These are phyloP conservation scores for Pantala flavescens DNA, from an alignment of 1,140 invertebrate genomes.

Conservation along the genomic window DNA sequence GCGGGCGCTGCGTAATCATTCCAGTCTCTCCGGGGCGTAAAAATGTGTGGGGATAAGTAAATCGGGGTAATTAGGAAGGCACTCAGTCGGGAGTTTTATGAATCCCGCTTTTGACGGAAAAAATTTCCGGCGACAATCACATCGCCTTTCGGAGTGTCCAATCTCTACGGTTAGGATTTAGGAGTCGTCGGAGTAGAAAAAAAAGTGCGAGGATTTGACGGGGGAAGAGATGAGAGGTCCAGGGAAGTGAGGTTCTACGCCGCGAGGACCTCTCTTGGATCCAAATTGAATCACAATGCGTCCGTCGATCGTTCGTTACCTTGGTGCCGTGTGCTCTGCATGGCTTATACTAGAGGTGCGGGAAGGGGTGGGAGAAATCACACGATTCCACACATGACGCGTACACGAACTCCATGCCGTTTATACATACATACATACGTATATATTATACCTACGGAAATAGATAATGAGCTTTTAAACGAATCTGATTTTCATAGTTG, in stretches of 20 bases:
- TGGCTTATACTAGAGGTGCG: neutral
- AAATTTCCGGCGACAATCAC: too few relatives aligned
- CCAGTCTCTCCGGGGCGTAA: too few relatives aligned
- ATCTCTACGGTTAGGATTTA: too few relatives aligned
- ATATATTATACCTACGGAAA: neutral
- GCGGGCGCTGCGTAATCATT: too few relatives aligned
- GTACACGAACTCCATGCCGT: neutral
- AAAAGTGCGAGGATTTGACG: neutral
- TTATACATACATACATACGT: neutral
- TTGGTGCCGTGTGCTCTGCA: neutral
- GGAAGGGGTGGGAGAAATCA: neutral
- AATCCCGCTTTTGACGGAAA: too few relatives aligned
- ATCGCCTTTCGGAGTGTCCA: too few relatives aligned
- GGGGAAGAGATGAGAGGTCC: neutral
- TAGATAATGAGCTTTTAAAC: conserved; percentile 3
- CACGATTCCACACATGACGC: neutral
- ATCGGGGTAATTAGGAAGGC: too few relatives aligned
- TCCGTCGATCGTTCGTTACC: conserved; percentile 3
- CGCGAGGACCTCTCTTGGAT: neutral
- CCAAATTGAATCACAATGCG: conserved; percentile 9
- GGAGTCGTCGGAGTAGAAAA: too few relatives aligned
- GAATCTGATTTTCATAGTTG: neutral
- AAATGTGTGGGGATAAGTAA: too few relatives aligned
- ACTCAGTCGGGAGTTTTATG: too few relatives aligned
- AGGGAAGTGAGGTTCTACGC: neutral